Evolutionary conservation across 2,113 vertebrate genomes (phyloP).

Genomic region (Elgaria multicarinata): DNA sequence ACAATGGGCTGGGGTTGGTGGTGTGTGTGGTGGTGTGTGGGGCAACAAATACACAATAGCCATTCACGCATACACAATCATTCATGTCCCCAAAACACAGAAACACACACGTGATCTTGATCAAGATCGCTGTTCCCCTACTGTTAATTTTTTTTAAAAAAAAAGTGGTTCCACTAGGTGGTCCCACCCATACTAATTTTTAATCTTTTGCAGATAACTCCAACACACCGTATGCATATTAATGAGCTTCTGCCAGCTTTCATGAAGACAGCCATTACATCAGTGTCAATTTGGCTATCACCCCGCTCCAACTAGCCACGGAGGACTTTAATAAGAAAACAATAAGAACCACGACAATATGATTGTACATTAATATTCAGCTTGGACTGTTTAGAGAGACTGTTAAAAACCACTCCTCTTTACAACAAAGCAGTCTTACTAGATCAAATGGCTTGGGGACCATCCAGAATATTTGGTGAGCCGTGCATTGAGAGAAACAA

Average conservation of each 20-base stretch:
- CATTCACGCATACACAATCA: too few species aligned
- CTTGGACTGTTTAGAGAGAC: background rate
- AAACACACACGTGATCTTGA: too few species aligned
- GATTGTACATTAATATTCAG: background rate
- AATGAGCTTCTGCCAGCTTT: background rate
- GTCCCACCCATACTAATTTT: too few species aligned
- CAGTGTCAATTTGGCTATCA: background rate
- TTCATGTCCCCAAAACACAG: too few species aligned
- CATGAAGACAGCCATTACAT: background rate
- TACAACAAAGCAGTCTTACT: background rate
- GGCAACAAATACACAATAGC: too few species aligned
- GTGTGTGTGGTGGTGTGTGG: too few species aligned
- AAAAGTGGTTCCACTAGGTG: too few species aligned
- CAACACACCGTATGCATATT: background rate
- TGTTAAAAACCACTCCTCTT: background rate
- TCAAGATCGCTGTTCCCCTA: too few species aligned
- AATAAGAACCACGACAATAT: background rate
- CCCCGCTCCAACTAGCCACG: background rate
- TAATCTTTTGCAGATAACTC: background rate
- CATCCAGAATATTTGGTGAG: background rate
- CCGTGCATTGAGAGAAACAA: background rate
- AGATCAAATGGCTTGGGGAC: background rate
- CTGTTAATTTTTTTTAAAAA: too few species aligned
- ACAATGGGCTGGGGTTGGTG: too few species aligned
- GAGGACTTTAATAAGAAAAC: background rate